These are phyloP conservation scores for Cephalopholis sonnerati DNA, from an alignment of 2,113 vertebrate genomes.

Conservation along the genomic window DNA sequence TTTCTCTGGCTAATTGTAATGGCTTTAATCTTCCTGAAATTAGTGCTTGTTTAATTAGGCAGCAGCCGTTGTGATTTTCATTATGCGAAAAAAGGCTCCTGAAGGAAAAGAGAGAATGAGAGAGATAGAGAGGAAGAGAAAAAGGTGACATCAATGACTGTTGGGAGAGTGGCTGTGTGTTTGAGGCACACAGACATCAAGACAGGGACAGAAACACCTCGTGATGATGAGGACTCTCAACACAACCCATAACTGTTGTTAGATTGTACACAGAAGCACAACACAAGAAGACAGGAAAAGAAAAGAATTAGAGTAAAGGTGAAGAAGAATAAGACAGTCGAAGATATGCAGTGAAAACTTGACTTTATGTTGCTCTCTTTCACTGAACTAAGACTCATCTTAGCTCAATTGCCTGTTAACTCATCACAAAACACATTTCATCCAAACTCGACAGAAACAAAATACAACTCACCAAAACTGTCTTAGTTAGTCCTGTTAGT, in stretches of 20 bases:
- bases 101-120: neutral
- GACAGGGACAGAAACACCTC: neutral
- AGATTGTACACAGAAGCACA: conserved; percentile 17
- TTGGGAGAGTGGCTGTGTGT: neutral
- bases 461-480: no score
- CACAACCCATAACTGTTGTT: conserved; percentile 25
- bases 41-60: conserved; percentile 69
- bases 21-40: conserved; percentile 81
- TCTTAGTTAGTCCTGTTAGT: no score
- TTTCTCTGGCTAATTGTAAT: conserved; percentile 60
- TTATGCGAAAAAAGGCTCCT: conserved; percentile 33
- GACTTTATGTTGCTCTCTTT: no score
- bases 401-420: no score
- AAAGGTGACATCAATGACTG: conserved; percentile 26
- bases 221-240: neutral
- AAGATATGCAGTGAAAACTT: neutral
- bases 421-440: no score
- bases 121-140: neutral
- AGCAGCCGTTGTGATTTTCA: conserved; percentile 51
- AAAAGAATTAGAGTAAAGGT: neutral
- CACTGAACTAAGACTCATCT: no score
- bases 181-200: neutral
- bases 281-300: neutral
- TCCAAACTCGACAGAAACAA: no score
- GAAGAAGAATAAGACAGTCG: neutral